Evolutionary conservation across 2,888 invertebrate species (phyloP).

Genomic region (Acanthococcus lagerstroemiae): DNA sequence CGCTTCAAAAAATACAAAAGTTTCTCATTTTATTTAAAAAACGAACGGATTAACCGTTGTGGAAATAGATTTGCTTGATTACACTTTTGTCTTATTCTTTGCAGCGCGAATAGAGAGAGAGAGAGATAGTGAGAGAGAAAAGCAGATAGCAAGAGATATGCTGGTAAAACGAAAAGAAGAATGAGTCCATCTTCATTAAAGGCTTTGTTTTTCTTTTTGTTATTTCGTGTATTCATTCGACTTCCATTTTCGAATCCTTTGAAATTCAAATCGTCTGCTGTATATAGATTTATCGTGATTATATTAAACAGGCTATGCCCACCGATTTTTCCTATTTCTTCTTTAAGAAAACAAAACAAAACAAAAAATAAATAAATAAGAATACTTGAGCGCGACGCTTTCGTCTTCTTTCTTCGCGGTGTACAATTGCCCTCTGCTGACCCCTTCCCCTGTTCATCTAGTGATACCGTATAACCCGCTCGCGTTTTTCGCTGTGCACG

Average conservation of each 20-base stretch:
- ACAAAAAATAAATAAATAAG: no score
- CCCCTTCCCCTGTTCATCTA: background rate
- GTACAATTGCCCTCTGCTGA: no score
- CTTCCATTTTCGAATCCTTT: slow-evolving; percentile 22
- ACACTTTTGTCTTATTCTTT: no score
- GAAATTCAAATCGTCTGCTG: slow-evolving; percentile 22
- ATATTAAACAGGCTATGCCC: slow-evolving; percentile 16
- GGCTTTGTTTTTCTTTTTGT: slow-evolving; percentile 8
- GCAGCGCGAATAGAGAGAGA: no score
- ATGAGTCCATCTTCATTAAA: slow-evolving; percentile 23
- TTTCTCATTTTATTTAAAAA: no score
- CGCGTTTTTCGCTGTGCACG: background rate
- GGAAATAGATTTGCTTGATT: no score
- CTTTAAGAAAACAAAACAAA: slow-evolving; percentile 6
- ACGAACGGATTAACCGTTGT: no score
- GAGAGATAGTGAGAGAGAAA: no score
- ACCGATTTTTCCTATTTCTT: slow-evolving; percentile 8
- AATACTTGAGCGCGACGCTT: background rate
- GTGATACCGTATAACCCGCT: background rate
- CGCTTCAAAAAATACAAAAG: no score
- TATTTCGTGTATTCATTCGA: slow-evolving; percentile 12
- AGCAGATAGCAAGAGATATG: background rate
- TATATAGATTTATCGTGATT: slow-evolving; percentile 25
- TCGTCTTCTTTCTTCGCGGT: no score
- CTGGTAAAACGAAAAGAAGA: background rate